Conservation (phyloP, 2,113 vertebrate species). For the Crotalus helleri region DNA sequence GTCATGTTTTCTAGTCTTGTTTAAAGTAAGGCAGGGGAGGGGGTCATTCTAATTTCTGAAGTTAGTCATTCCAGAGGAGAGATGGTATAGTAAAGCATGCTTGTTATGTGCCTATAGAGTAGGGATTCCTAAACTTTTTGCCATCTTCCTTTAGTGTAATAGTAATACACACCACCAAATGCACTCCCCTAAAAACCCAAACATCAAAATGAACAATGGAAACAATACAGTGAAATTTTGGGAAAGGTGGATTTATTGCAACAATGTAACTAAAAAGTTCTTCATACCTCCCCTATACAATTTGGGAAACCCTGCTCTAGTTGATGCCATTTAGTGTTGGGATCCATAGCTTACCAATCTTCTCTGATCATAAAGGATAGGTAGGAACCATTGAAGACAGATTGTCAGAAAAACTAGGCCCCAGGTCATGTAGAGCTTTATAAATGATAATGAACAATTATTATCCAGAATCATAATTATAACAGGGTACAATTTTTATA, state of each 20-base stretch:
- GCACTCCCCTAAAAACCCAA: neutral
- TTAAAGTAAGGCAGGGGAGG: neutral
- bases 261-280: neutral
- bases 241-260: neutral
- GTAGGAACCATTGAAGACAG: neutral
- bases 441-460: neutral
- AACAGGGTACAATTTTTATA: neutral
- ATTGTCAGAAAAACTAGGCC: neutral
- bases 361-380: neutral
- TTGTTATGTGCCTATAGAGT: neutral
- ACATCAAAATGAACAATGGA: neutral
- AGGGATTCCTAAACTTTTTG: neutral
- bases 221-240: neutral
- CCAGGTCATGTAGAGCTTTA: neutral
- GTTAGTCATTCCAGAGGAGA: neutral
- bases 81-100: neutral
- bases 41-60: neutral
- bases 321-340: neutral
- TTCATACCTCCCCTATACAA: neutral
- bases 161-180: neutral
- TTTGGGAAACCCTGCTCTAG: neutral
- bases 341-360: neutral
- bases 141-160: neutral
- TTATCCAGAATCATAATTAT: neutral
- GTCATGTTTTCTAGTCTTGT: neutral